Base-by-base conservation (phyloP, 2,797 vertebrate genomes). In the Oreonectes daqikongensis region DNA sequence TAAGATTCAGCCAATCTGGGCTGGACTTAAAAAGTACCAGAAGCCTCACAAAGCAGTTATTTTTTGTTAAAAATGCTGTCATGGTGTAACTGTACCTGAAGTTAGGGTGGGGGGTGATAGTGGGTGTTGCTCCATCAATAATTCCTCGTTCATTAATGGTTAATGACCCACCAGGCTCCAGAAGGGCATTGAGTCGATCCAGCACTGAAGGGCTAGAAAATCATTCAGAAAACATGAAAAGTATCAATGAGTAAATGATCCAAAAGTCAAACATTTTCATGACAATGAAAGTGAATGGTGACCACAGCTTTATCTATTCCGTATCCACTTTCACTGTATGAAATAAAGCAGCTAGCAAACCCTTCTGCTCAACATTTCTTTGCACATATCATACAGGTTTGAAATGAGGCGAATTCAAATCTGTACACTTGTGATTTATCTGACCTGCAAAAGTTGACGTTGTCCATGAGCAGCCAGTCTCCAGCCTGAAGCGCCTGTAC, bases 371-470 rank as follows among this genome's bases (percentile, higher is more conserved):
- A 20, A 20, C 18, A 2, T 20, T 7, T 20, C n/a, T 20, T 48
- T 20, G 1, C 48, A 52, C 7, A 6, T 6, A 1, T 1, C 15
- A 48, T 2, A 42, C 9, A 48, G 18, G 17, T 17, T n/a, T n/a
- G n/a, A n/a, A n/a, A n/a, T n/a, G n/a, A n/a, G n/a, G n/a, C n/a
- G n/a, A n/a, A n/a, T n/a, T n/a, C n/a, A n/a, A n/a, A n/a, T 28
- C 66, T 52, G 17, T 46, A 24, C 12, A 22, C 14, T 28, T 5
- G 35, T 42, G n/a, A 22, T 32, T 42, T 6, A 69, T 28, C 89
- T 90, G 88, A 98, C 98, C 95, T 97, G 95, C 98, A 99, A 87
- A 99, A 99, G 91, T 99, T 99, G 82, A 97, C 97, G 0, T 99
- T 99, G 90, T 99, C 98, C 97, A 99, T 97, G 69, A 99, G 90